A percentile compares a stretch with the other conserved stretches of the same genome.
Evolutionary conservation across 1,140 invertebrate genomes (phyloP).

Genomic region (Lucilia sericata): DNA sequence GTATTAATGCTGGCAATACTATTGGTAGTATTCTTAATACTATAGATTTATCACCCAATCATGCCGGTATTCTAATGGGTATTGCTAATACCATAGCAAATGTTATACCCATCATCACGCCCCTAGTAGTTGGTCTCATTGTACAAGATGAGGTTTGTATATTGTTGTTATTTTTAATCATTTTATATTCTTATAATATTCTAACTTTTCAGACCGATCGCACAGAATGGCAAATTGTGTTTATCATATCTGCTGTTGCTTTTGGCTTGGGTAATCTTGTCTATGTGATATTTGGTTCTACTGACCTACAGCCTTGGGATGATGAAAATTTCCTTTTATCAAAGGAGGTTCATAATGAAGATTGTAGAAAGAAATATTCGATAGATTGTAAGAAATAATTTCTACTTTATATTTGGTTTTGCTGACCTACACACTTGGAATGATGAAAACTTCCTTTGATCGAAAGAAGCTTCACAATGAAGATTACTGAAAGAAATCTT

Average conservation of each 20-base stretch:
- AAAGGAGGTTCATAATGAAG: not conserved
- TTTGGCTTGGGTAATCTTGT: conserved; percentile 77
- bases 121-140: conserved; percentile 74
- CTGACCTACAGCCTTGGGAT: conserved; percentile 54
- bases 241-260: conserved; percentile 79
- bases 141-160: conserved; percentile 74
- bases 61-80: conserved; percentile 78
- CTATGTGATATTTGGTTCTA: conserved; percentile 78
- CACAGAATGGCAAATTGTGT: conserved; percentile 79
- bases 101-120: conserved; percentile 78
- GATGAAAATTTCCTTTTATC: conserved; percentile 73
- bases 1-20: conserved; percentile 80
- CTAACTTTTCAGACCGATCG: conserved; percentile 68
- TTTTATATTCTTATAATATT: conserved; percentile 50
- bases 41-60: conserved; percentile 82
- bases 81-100: conserved; percentile 82
- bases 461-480: not conserved
- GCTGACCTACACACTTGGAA: conserved; percentile 59
- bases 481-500: too few relatives aligned
- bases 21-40: conserved; percentile 78
- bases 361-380: too few relatives aligned
- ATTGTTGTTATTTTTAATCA: not conserved
- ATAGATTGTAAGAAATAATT: too few relatives aligned
- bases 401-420: conserved; percentile 78
- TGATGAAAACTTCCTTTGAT: conserved; percentile 74